Base-by-base conservation (phyloP, 1,140 invertebrate species). In the Euborellia annulipes region DNA sequence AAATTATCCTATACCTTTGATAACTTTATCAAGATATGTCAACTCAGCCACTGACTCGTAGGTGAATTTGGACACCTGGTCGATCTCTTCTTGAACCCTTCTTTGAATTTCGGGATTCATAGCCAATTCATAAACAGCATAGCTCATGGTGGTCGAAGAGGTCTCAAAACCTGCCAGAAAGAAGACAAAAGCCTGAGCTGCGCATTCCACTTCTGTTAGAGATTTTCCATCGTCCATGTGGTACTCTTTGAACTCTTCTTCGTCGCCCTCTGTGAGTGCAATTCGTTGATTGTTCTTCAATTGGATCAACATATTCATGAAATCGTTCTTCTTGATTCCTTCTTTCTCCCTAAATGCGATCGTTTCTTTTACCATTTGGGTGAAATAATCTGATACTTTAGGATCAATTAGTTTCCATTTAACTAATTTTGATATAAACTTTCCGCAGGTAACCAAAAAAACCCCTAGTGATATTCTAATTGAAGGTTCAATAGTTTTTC, bases 81-180 rank as follows among this genome's bases (percentile, higher is more conserved):
- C 50, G 2, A 76, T 63, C 57, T 75, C 71, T 48, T 64, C 48
- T 3, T 59, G 54, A 3, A 75, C 36, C 50, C 62, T 64, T 11
- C 67, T 53, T 48, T 76, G 72, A 17, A 66, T 50, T 8, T 69
- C 62, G 13, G 59, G 64, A 55, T 75, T 55, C 21, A 56, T 52
- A 3, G 73, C 70, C 23, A 79, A 52, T 45, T 64, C 62, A 18
- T 62, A 65, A 2, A 66, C 42, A 8, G 60, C 52, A 44, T 63
- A 63, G 6, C 59, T 60, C 9, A 78, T 58, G 0, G 71, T 57
- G 2, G 62, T 58, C 2, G 70, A 64, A 13, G 58, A 55, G 54
- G 60, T 41, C 60, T 63, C 3, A 61, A 41, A 7, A 44, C 62
- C 43, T 57, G 60, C 7, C 55, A 53, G 0, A 60, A 59, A 45